A percentile compares a stretch with the other conserved stretches of the same genome.
phyloP scores from a whole-genome alignment of 2,113 vertebrate species.

The Sprattus sprattus region DNA sequence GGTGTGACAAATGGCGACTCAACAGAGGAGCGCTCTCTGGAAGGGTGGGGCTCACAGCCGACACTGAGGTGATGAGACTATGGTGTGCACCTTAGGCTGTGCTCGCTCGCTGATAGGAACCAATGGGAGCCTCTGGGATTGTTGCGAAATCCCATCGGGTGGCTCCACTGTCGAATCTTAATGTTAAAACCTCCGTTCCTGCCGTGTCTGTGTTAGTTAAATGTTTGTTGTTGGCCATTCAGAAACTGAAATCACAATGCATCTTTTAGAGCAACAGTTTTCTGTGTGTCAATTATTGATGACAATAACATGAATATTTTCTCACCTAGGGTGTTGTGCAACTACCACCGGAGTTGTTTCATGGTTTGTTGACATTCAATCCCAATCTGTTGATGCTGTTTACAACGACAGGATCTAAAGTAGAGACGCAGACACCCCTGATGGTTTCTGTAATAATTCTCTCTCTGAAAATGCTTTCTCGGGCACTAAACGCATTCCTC shows the following conservation, averaged over 20 bases:
- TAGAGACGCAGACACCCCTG: neutral
- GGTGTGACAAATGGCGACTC: constrained; percentile 65
- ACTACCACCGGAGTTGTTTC: neutral
- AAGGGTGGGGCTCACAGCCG: constrained; percentile 69
- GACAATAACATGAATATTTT: neutral
- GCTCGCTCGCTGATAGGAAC: constrained; percentile 20
- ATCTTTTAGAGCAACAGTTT: neutral
- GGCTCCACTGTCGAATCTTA: neutral
- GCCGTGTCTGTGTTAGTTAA: neutral
- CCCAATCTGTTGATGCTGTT: neutral
- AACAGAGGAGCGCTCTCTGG: constrained; percentile 69
- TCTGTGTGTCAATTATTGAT: neutral
- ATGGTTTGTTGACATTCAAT: neutral
- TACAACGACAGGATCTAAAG: neutral
- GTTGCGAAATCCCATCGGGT: neutral
- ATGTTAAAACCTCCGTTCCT: neutral
- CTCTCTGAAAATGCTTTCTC: neutral
- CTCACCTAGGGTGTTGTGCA: no score
- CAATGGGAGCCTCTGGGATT: neutral
- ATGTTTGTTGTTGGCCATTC: neutral
- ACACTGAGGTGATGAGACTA: constrained; percentile 70
- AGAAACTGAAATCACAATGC: neutral
- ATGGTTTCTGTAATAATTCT: neutral
- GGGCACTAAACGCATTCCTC: neutral
- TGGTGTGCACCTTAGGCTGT: constrained; percentile 51